Base-by-base conservation (phyloP, 2,113 vertebrate species). In the Phainopepla nitens region DNA sequence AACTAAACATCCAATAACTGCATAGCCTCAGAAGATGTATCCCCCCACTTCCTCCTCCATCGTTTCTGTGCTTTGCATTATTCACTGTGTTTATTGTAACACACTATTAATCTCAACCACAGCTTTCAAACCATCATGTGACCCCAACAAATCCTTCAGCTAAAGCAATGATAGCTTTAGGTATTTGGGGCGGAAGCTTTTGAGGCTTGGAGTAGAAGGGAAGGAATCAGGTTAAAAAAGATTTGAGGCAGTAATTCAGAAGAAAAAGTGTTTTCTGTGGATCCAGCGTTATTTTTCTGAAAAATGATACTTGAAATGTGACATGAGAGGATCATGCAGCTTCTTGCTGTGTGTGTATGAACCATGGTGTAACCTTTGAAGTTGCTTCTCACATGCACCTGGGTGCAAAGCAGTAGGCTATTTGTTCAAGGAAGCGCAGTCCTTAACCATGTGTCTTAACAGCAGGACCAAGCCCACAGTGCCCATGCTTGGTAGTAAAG, bases 1-100 rank as follows among this genome's bases (percentile, higher is more conserved):
- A 96, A 82, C 78, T 90, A 91, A 96, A 95, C 89, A 93, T 79
- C 72, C 90, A 96, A 15, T 92, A 94, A 90, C 82, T 83, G 42
- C 69, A 41, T 28, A 84, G 36, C 69, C 64, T 89, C 82, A 61
- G 86, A 95, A 92, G 92, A 71, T 89, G 28, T 76, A 29, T 79
- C 69, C 65, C 85, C 71, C 66, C 47, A 16, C 60, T 95, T 90
- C 92, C 89, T 94, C 42, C 77, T 93, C 51, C 33, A 35, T 84
- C 4, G 0, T 93, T 96, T 90, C 94, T 95, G 92, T 60, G 45
- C 85, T 92, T 96, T 92, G 85, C 85, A 79, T 93, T 96, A 90
- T 93, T 93, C 95, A 20, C 68, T 78, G 57, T 93, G 94, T 96
- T 94, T 96, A 94, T 94, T 94, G 94, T 96, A 95, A 57, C 94